Base-by-base conservation (phyloP, 2,888 invertebrate species). In the Synanthedon andrenaeformis region DNA sequence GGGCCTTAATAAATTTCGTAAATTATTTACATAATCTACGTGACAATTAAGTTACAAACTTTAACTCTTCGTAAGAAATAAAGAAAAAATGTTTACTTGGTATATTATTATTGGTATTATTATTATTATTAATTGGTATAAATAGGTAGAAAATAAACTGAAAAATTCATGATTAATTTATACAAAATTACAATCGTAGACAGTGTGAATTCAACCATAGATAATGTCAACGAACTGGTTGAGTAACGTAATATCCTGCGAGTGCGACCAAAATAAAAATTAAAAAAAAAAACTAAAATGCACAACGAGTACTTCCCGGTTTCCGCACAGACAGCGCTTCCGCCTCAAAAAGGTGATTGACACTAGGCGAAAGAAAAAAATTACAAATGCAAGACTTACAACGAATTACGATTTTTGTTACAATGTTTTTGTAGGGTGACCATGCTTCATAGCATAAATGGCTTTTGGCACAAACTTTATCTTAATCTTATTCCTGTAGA, bases 211-310 rank as follows among this genome's bases (percentile, higher is more conserved):
- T 41, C 12, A 35, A 59, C 61, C 59, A 55, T 58, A 28, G 57
- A 53, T 57, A 56, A 63, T 51, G 73, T 72, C 74, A 74, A 64
- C 55, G 71, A 49, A 61, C 70, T 57, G 55, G 52, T 58, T 64
- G 62, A 68, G 76, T 74, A 67, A 59, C 64, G 63, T 69, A 69
- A 77, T 79, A 77, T 85, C 86, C 85, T 84, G 82, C 79, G 72
- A 79, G 82, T 73, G 71, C 68, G 70, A 72, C 72, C 59, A 68
- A 79, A 81, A 83, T 79, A 81, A 79, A 75, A 70, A 67, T 69
- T 70, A 60, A 57, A 68, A 70, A 76, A 72, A 74, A 79, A 79
- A 66, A 45, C 45, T 62, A 63, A 67, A 69, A 82, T 79, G 76
- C 82, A 80, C 76, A 79, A 71, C 71, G 75, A 62, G 59, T 62